Base-by-base conservation (phyloP, 2,888 invertebrate species). In the Sthenelais limicola region DNA sequence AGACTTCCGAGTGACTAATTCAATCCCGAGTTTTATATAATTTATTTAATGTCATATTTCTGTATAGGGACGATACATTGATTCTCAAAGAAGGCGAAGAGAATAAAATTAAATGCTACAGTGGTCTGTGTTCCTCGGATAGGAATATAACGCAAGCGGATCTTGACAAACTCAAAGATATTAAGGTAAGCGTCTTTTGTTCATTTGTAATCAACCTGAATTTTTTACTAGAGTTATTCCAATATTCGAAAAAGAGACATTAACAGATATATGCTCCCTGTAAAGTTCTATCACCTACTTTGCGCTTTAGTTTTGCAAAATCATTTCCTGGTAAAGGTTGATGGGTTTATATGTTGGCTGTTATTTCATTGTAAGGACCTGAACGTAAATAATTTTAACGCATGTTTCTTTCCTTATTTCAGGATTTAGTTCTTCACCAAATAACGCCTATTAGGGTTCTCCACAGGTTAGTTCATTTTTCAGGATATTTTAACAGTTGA, bases 371-470 rank as follows among this genome's bases (percentile, higher is more conserved):
- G n/a, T n/a, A n/a, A n/a, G n/a, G n/a, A n/a, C n/a, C n/a, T n/a
- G n/a, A n/a, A n/a, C n/a, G n/a, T n/a, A n/a, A n/a, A n/a, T n/a
- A n/a, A 43, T 43, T 18, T 43, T 43, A 18, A 43, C 43, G 18
- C 9, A 43, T 43, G 43, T 43, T 18, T 43, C 18, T 68, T 21
- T 4, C 71, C 68, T 54, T 51, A 62, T 77, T 76, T 12, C 74
- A 84, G 82, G 85, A 90, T 62, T 84, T 96, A 18, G 88, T 88
- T 69, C 89, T 96, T 32, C 82, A 90, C 48, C 98, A 98, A 88
- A 92, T 92, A 85, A 98, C 98, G 0, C 97, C 97, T 0, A 89
- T 98, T 48, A 89, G 98, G 75, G 98, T 98, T 4, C 89, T 97
- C 68, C 98, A 98, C 87, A 83, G 89, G 83, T 85, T 71, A 18